Evolutionary conservation across 2,797 vertebrate species (phyloP), one percentile per base, ranked within the genome.

Genomic region (Sebastes aleutianus): DNA sequence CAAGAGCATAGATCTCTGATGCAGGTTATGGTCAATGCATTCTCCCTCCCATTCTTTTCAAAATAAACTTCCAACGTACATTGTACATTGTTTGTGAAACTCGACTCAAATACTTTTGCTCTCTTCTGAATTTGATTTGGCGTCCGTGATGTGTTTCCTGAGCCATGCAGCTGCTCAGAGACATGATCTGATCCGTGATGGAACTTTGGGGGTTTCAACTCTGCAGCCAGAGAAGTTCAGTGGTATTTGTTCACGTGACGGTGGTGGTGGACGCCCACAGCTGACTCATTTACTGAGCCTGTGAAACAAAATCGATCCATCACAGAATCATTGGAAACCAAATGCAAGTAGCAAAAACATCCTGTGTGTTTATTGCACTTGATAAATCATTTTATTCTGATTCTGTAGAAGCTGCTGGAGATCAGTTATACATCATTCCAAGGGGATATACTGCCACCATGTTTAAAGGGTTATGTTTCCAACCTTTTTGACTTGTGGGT

Each of bases 131-230:
- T 70, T 65, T 29, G 29, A 50, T 77, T 84, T 82, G 78, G 80
- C 78, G 0, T 59, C 71, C 3, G 34, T 1, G 11, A 9, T 1
- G 16, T 24, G 54, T 63, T 32, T 85, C 58, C 63, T 66, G 62
- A 77, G 27, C 66, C 63, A 29, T 1, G 26, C 89, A 87, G 84
- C 80, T 90, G 87, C 79, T 80, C 24, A 3, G 12, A 61, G n/a
- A 71, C 43, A 83, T 53, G 29, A 87, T 80, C 56, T 1, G 11
- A 76, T 86, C 74, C 14, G 64, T 29, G 75, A 61, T 3, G 70
- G 80, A 54, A 61, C 59, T 32, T 43, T 66, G 7, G 20, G 3
- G 32, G n/a, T 74, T 57, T 76, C 9, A 5, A 2, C 18, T 1
- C 32, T 14, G 6, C 39, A 31, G 74, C 59, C 29, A 39, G 12